Percentiles rank a stretch among this genome's conserved stretches.
phyloP scores from a whole-genome alignment of 2,113 vertebrate species.

The Melanerpes formicivorus region DNA sequence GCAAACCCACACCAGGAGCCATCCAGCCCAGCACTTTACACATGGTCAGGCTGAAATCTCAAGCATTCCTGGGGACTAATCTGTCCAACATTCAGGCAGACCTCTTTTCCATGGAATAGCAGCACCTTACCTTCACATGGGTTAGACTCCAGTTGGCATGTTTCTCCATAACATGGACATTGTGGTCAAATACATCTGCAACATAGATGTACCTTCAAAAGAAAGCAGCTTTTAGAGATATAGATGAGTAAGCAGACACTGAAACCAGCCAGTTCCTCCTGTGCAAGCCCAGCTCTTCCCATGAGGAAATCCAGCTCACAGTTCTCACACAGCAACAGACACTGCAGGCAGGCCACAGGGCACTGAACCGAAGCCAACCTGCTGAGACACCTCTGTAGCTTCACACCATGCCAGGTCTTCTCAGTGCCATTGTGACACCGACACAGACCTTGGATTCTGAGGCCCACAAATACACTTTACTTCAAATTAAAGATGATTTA shows the following conservation, averaged over 20 bases:
- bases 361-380: neutral
- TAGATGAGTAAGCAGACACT: neutral
- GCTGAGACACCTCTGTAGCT: neutral
- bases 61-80: neutral
- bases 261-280: neutral
- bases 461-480: neutral
- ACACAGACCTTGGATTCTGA: neutral
- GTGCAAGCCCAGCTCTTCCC: neutral
- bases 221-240: conserved; percentile 16
- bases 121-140: conserved; percentile 83
- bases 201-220: conserved; percentile 87
- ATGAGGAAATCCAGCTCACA: neutral
- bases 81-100: neutral
- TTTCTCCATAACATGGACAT: conserved; percentile 82
- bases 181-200: conserved; percentile 75
- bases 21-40: neutral
- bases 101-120: neutral
- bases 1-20: neutral
- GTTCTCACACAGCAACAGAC: neutral
- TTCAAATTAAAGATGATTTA: neutral
- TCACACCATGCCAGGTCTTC: neutral
- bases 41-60: neutral
- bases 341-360: neutral
- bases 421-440: neutral
- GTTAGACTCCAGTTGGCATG: conserved; percentile 80